Evolutionary conservation across 2,113 vertebrate species (phyloP).

Genomic region (Ceyx margarethae): DNA sequence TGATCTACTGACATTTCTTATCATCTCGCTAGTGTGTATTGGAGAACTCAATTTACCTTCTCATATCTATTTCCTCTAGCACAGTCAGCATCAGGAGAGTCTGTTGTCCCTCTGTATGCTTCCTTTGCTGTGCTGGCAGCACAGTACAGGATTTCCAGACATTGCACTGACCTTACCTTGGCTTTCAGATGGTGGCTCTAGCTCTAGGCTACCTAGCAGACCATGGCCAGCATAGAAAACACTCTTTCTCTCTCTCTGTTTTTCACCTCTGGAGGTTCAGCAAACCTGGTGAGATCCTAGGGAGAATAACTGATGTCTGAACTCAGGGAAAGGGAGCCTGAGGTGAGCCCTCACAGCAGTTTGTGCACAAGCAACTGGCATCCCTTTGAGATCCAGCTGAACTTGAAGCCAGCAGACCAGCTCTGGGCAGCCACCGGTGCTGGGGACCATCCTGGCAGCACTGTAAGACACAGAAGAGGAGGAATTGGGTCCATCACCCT

Average conservation of each 20-base stretch:
- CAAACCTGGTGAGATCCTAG: background rate
- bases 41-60: background rate
- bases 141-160: background rate
- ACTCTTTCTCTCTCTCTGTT: background rate
- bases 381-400: fast-evolving
- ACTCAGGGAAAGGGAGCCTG: fast-evolving
- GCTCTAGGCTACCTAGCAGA: background rate
- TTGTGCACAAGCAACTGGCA: background rate
- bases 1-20: slow-evolving; percentile 58
- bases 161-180: background rate
- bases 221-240: background rate
- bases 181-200: background rate
- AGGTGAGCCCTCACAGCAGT: fast-evolving
- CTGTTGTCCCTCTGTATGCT: background rate
- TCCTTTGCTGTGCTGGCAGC: background rate
- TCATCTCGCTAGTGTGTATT: slow-evolving; percentile 37
- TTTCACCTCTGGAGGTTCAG: background rate
- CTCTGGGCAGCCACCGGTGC: background rate
- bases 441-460: background rate
- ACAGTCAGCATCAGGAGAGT: background rate
- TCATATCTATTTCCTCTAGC: background rate
- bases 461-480: background rate
- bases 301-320: background rate
- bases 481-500: fast-evolving
- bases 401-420: background rate